Evolutionary conservation across 2,113 vertebrate genomes (phyloP).

Genomic region (Heterotis niloticus): DNA sequence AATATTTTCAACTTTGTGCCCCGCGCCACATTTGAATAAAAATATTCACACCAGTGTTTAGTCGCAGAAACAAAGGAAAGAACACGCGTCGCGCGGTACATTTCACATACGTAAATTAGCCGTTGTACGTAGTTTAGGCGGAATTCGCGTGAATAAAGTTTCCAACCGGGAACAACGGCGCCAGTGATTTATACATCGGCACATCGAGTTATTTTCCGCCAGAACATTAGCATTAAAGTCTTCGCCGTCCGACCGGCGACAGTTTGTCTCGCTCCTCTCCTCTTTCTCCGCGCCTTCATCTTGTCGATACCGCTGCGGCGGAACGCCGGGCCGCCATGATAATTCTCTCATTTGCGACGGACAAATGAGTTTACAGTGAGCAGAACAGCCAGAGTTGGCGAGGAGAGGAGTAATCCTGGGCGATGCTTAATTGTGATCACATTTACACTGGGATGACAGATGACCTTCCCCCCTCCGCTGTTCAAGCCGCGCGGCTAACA

Average conservation of each 20-base stretch:
- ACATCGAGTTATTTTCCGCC: no score
- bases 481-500: conserved; percentile 59
- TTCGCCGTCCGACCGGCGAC: no score
- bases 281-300: background rate
- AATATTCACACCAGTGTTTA: no score
- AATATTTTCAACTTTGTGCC: no score
- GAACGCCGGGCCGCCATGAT: background rate
- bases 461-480: conserved; percentile 57
- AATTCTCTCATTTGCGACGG: conserved; percentile 9
- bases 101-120: no score
- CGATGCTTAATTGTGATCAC: conserved; percentile 62
- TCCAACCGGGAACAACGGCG: no score
- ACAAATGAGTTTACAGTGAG: background rate
- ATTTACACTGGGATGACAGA: conserved; percentile 61
- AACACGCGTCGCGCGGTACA: no score
- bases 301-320: background rate
- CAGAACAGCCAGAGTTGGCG: conserved; percentile 7
- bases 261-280: background rate
- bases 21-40: no score
- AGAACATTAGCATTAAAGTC: background rate
- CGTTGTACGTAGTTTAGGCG: no score
- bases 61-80: no score
- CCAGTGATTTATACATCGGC: no score
- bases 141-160: no score
- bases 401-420: conserved; percentile 46